Base-by-base conservation (phyloP, 2,113 vertebrate species). In the Panthera leo region DNA sequence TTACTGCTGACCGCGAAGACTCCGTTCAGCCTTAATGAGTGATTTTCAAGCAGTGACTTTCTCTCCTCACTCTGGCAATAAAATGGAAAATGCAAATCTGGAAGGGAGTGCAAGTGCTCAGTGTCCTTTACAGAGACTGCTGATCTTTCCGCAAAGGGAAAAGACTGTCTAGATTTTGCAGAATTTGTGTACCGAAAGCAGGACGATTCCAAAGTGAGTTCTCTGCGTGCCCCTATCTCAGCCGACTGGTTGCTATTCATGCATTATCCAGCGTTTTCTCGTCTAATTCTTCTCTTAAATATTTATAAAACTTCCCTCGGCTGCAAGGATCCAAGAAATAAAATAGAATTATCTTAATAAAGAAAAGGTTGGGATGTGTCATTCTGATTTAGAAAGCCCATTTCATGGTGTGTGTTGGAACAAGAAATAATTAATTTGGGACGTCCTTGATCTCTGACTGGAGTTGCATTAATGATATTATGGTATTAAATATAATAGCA, bases 401-500 rank as follows among this genome's bases (percentile, higher is more conserved):
- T 98, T 97, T 92, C 92, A 89, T 85, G 92, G 80, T 92, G 67
- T 96, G 92, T 95, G 84, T 95, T 78, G n/a, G 92, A 97, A 98
- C 87, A 94, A 97, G 96, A 90, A 94, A 94, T 96, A 98, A 97
- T 97, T 96, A 97, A 97, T 97, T 97, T 91, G 95, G 73, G 65
- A 94, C 95, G 90, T 96, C 97, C 93, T 97, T 97, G 97, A 89
- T 95, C 94, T 95, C 97, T 55, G 90, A 85, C 90, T 96, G 67
- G 18, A 14, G 84, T 75, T 91, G 61, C 63, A 68, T 97, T 97
- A 96, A 96, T 96, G 82, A 96, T 53, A 92, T 98, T 83, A 91
- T 45, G 73, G 83, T 89, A 94, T 97, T 96, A 98, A 96, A 94
- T 96, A 94, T 90, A 90, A 97, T 88, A 97, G 89, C 87, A 76